Evolutionary conservation across 2,888 invertebrate species (phyloP).

Genomic region (Limnephilus rhombicus): DNA sequence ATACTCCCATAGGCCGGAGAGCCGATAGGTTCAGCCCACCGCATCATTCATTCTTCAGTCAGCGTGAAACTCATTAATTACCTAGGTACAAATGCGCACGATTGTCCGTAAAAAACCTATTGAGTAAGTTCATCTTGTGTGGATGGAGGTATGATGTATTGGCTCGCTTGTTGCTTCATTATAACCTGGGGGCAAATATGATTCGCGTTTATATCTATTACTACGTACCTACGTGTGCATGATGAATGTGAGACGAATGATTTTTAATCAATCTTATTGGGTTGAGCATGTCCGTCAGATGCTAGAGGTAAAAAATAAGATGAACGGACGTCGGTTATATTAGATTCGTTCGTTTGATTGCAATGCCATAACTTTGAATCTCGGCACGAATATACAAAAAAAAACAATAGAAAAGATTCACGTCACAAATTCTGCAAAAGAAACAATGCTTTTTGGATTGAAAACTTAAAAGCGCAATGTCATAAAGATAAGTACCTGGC

Average conservation of each 20-base stretch:
- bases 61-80: slow-evolving; percentile 51
- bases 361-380: not conserved
- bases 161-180: slow-evolving; percentile 1
- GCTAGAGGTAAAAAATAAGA: not conserved
- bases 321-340: not conserved
- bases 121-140: slow-evolving; percentile 3
- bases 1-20: slow-evolving; percentile 39
- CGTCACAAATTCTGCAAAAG: not conserved
- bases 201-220: not conserved
- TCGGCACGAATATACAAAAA: not conserved
- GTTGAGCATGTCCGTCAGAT: not conserved
- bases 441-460: not conserved
- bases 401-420: not conserved
- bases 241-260: not conserved
- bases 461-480: not conserved
- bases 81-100: slow-evolving; percentile 21
- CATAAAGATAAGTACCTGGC: not conserved
- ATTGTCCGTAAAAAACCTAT: slow-evolving; percentile 28
- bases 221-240: not conserved
- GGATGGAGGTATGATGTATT: slow-evolving; percentile 2
- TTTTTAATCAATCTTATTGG: slow-evolving; percentile 4
- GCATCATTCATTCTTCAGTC: slow-evolving; percentile 42
- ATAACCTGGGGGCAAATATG: not conserved
- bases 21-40: slow-evolving; percentile 30
- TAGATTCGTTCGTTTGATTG: not conserved